Evolutionary conservation across 2,113 vertebrate genomes (phyloP), one percentile per base, ranked within the genome.

Genomic region (Pomatorhinus ruficollis): DNA sequence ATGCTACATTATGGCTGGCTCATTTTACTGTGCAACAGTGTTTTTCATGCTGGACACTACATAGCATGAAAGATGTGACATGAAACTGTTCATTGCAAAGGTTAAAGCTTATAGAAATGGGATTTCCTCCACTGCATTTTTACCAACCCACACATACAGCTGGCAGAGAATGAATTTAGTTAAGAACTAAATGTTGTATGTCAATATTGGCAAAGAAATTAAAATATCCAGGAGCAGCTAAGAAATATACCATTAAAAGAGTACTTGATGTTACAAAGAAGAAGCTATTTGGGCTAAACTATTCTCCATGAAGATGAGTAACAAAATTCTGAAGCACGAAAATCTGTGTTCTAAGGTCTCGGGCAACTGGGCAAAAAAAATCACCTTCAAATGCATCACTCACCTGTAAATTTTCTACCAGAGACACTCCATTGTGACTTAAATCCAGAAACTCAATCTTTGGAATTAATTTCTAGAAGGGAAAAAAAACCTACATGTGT

Each of bases 381-480:
- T 4, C n/a, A 65, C 35, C 59, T 71, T 85, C 69, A 83, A 54
- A 94, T 47, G 42, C 28, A 72, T 56, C 59, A 30, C 50, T 91
- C 79, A 99, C 99, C 98, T 99, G 99, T 25, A 99, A 97, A 91
- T 99, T 99, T 93, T 99, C 99, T 91, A 99, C 98, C 11, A 98
- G 87, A 64, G 98, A 97, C 72, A 99, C 98, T 31, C 98, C 98
- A 91, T 99, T 99, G 97, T 99, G 98, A 96, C 99, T 99, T 96
- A 99, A 98, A 96, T 99, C 99, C 90, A 99, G 96, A 96, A 99
- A 99, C 95, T 99, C 99, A 85, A 99, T 99, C 97, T 99, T 98
- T 3, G 99, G 99, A 95, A 99, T 99, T 83, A 99, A 94, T 98
- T 99, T 99, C 99, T 99, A 94, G 39, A 95, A 84, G 57, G 24